Conservation (phyloP, 1,140 invertebrate genomes). For the Drosophila lacteicornis region DNA sequence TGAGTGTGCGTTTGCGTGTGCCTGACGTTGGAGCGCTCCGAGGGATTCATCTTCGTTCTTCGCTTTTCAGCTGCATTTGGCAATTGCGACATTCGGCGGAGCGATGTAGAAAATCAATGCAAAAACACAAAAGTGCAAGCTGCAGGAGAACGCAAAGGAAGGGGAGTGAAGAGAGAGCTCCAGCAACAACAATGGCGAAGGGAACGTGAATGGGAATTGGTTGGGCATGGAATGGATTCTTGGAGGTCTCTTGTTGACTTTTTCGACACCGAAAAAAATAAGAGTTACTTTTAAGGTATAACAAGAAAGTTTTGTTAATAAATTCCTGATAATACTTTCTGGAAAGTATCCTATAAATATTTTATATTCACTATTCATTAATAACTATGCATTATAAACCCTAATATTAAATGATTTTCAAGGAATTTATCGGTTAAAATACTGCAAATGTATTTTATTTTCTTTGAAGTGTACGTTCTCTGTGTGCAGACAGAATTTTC, state of each 20-base stretch:
- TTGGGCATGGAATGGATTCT: conserved; percentile 20
- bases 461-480: conserved; percentile 8
- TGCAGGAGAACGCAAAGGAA: conserved; percentile 26
- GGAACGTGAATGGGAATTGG: conserved; percentile 39
- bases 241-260: conserved; percentile 43
- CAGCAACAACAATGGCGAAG: conserved; percentile 38
- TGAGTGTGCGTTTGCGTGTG: conserved; percentile 23
- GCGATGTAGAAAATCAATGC: conserved; percentile 75
- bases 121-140: conserved; percentile 69
- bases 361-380: too few species aligned
- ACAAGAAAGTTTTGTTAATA: neutral
- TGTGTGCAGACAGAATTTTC: conserved; percentile 34
- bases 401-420: too few species aligned
- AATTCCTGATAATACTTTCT: too few species aligned
- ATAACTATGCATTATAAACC: too few species aligned
- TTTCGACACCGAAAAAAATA: conserved; percentile 11
- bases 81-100: conserved; percentile 35
- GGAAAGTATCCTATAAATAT: neutral
- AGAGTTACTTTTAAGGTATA: neutral
- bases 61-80: conserved; percentile 25
- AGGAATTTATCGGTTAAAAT: too few species aligned
- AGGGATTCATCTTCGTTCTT: conserved; percentile 56
- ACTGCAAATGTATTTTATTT: neutral
- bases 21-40: conserved; percentile 15
- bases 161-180: neutral